Conservation (phyloP, 2,797 vertebrate genomes). For the Silurus aristotelis region DNA sequence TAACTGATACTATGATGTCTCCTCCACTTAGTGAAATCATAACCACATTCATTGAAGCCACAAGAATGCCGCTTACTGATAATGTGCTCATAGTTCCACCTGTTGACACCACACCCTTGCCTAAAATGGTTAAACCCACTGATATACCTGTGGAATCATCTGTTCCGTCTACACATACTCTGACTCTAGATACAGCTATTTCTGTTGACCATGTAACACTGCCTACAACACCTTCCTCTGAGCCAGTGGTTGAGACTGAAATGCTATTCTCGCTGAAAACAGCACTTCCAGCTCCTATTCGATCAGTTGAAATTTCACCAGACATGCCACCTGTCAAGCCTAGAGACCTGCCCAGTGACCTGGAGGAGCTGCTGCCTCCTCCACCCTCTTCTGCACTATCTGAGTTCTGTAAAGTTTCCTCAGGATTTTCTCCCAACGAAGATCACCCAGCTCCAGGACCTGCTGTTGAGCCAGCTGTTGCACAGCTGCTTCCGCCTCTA, state of each 20-base stretch:
- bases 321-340: conserved; percentile 36
- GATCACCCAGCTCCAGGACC: neutral
- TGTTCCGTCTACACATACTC: neutral
- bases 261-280: neutral
- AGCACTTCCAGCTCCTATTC: neutral
- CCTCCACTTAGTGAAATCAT: conserved; percentile 27
- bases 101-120: conserved; percentile 37
- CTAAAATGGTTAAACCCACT: conserved; percentile 27
- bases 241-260: neutral
- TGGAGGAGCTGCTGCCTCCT: conserved; percentile 20
- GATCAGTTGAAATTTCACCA: neutral
- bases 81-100: conserved; percentile 35
- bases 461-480: conserved; percentile 1
- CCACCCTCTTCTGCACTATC: neutral
- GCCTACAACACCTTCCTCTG: neutral
- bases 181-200: conserved; percentile 15
- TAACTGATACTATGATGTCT: neutral
- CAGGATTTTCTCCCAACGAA: neutral
- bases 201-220: conserved; percentile 23
- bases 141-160: neutral
- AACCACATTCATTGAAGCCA: neutral
- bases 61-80: conserved; percentile 30
- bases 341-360: conserved; percentile 16
- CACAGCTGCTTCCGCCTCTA: conserved; percentile 10
- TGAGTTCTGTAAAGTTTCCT: conserved; percentile 4